phyloP scores from a whole-genome alignment of 2,113 vertebrate species.

The Oncorhynchus clarkii region DNA sequence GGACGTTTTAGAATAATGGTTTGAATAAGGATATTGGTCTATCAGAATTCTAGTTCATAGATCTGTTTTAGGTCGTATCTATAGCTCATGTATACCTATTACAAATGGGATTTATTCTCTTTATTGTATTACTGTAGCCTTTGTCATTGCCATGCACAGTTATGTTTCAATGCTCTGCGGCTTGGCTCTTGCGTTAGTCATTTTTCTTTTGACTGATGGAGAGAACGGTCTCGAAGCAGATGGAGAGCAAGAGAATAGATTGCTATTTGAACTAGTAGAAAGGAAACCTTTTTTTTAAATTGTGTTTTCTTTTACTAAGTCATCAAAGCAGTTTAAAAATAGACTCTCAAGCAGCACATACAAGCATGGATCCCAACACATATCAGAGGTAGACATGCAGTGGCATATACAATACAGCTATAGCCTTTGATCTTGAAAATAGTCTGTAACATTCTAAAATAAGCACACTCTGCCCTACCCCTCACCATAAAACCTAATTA shows the following conservation, averaged over 20 bases:
- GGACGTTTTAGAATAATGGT: slow-evolving; percentile 28
- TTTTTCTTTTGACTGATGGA: slow-evolving; percentile 9
- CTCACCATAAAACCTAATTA: neutral
- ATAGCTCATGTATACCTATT: slow-evolving; percentile 38
- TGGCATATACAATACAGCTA: neutral
- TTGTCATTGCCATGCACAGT: slow-evolving; percentile 5
- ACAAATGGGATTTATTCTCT: slow-evolving; percentile 49
- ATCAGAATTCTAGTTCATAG: slow-evolving; percentile 14
- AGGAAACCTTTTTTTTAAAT: neutral
- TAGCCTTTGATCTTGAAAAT: slow-evolving; percentile 29
- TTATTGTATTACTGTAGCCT: slow-evolving; percentile 38
- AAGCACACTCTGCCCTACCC: slow-evolving; percentile 4
- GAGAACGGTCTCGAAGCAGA: neutral
- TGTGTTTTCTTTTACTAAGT: slow-evolving; percentile 3
- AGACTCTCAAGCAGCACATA: slow-evolving; percentile 8
- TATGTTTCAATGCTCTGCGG: slow-evolving; percentile 43
- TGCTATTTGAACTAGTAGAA: neutral
- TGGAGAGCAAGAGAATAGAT: neutral
- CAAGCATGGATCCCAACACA: slow-evolving; percentile 7
- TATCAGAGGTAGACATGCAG: slow-evolving; percentile 25
- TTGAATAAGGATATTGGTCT: slow-evolving; percentile 31
- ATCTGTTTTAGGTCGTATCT: slow-evolving; percentile 46
- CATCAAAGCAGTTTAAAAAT: slow-evolving; percentile 51
- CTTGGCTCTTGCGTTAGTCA: neutral
- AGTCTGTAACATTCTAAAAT: slow-evolving; percentile 25